A percentile compares a stretch with the other conserved stretches of the same genome.
phyloP scores from a whole-genome alignment of 2,888 invertebrate species.

The Platycnemis pennipes region DNA sequence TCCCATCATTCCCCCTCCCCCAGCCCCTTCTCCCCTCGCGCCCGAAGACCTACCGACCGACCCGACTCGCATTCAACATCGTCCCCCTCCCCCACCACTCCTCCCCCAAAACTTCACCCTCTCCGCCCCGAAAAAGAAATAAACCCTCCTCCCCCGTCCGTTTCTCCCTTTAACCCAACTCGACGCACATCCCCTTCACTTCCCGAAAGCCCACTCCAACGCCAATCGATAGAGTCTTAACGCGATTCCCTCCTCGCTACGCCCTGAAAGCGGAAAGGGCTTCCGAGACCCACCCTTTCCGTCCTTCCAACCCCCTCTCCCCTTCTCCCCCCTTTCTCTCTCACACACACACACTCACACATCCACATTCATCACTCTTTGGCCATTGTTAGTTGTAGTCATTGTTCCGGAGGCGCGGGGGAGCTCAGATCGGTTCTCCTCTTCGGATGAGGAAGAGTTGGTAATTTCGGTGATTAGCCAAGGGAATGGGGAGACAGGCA shows the following conservation, averaged over 20 bases:
- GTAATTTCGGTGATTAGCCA: too few relatives aligned
- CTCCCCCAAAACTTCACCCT: not conserved
- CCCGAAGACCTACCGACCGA: not conserved
- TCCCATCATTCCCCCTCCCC: not conserved
- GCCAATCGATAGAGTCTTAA: constrained; percentile 40
- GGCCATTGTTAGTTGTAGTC: not conserved
- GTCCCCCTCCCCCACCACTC: not conserved
- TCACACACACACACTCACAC: not conserved
- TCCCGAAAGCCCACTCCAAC: constrained; percentile 19
- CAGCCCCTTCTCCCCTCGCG: not conserved
- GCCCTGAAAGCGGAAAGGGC: constrained; percentile 5
- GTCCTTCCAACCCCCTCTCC: not conserved
- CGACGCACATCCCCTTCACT: constrained; percentile 32
- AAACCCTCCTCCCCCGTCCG: not conserved
- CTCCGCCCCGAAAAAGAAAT: not conserved
- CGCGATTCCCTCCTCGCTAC: constrained; percentile 36
- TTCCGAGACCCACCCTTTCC: not conserved
- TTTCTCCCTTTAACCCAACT: constrained; percentile 25
- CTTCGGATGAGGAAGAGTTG: too few relatives aligned
- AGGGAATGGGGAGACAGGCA: too few relatives aligned
- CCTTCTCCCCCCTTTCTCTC: not conserved
- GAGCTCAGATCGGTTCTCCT: too few relatives aligned
- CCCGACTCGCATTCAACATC: not conserved
- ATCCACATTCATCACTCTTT: not conserved
- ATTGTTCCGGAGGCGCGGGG: too few relatives aligned